Evolutionary conservation across 2,888 invertebrate genomes (phyloP), one percentile per base, ranked within the genome.

Genomic region (Eupithecia subfuscata): DNA sequence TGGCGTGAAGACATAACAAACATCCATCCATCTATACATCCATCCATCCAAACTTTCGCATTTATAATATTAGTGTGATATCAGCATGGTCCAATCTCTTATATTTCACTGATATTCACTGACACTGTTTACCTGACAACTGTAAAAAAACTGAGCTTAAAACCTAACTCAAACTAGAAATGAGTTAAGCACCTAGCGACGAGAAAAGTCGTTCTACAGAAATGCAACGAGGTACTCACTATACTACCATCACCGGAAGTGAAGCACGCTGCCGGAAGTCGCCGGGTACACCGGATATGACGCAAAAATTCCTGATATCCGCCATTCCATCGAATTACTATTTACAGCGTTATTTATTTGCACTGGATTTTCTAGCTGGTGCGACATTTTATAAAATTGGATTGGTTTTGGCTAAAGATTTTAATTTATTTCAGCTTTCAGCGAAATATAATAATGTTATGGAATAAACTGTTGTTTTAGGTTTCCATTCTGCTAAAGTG

Each of bases 221-320:
- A 60, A 25, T 60, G 60, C 60, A 60, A 60, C 64, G 5, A 56
- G 22, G 52, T 56, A 64, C 34, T 34, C 22, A 67, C 64, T 70
- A n/a, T 60, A n/a, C 65, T 74, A 77, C 80, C 80, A 80, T 74
- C 73, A 82, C 81, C 83, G 86, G 85, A 86, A 83, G 78, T 69
- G 73, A 82, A 81, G 84, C 86, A 83, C 86, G 86, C 84, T 84
- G 84, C 84, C 92, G 94, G 92, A 93, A 87, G 89, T 85, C 85
- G 82, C 87, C 86, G 88, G 89, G 89, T 87, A 88, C 85, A 85
- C 86, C 90, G 93, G 94, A 92, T 91, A 93, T 93, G 91, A 92
- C 87, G 91, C 88, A 88, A 88, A 89, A 92, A 92, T 92, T 90
- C 85, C 89, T 89, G 91, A 93, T 92, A 91, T 92, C 92, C 93